These are phyloP conservation scores for Tadarida brasiliensis DNA, from an alignment of 2,797 vertebrate species.

Conservation along the genomic window DNA sequence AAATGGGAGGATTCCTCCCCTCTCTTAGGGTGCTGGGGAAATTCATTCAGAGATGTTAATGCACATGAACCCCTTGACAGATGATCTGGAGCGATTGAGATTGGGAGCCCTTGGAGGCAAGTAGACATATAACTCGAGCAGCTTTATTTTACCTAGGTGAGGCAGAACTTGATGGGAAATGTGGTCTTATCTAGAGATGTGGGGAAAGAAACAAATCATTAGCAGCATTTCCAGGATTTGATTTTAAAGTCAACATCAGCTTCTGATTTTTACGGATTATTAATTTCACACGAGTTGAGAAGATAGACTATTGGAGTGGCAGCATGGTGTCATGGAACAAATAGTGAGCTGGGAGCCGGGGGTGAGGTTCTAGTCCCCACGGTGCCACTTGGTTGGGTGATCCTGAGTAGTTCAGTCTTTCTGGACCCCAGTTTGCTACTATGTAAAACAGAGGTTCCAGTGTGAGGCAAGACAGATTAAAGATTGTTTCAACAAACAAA, in stretches of 20 bases:
- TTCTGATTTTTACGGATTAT: slow-evolving; percentile 13
- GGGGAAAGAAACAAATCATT: background rate
- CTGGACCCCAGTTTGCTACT: background rate
- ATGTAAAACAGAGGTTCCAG: background rate
- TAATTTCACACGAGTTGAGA: background rate
- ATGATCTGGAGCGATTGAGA: background rate
- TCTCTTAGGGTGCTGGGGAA: background rate
- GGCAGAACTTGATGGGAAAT: background rate
- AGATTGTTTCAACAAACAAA: background rate
- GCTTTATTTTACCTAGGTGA: background rate
- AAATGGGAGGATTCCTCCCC: slow-evolving; percentile 53
- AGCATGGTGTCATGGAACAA: background rate
- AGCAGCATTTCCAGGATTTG: background rate
- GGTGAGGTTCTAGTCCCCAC: background rate
- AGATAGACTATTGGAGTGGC: background rate
- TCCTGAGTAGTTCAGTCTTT: background rate
- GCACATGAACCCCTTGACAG: background rate
- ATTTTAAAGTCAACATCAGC: background rate
- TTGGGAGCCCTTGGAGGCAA: background rate
- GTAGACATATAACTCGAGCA: background rate
- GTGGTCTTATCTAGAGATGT: background rate
- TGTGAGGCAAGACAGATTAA: background rate
- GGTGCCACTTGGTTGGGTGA: background rate
- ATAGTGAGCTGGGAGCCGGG: background rate
- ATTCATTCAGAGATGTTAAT: background rate